A percentile compares a stretch with the other conserved stretches of the same genome.
Conservation (phyloP, 2,888 invertebrate genomes). For the Fragum whitleyi region DNA sequence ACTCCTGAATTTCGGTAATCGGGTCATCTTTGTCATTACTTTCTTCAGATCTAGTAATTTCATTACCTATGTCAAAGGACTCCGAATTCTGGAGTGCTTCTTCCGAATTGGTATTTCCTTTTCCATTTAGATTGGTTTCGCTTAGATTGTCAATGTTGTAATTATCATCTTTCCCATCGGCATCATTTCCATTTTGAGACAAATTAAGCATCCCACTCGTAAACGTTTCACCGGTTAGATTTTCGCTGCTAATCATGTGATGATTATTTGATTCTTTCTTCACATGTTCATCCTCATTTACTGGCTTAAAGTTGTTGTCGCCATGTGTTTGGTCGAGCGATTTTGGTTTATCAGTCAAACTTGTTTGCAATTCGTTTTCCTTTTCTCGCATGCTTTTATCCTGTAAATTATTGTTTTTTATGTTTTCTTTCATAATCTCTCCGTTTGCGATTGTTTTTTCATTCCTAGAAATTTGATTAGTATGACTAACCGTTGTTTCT, state of each 20-base stretch:
- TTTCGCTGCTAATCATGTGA: background rate
- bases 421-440: background rate
- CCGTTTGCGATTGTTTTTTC: background rate
- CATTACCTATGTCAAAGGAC: background rate
- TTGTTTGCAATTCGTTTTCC: background rate
- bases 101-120: background rate
- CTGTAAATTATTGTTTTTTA: background rate
- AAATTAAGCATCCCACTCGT: background rate
- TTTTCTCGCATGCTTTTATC: background rate
- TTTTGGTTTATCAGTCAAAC: background rate
- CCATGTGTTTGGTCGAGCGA: background rate
- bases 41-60: background rate
- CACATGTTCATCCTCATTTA: background rate
- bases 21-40: background rate
- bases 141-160: too few species aligned
- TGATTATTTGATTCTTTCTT: background rate
- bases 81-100: background rate
- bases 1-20: slow-evolving; percentile 21
- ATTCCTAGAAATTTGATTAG: background rate
- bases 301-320: background rate
- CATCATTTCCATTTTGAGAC: too few species aligned
- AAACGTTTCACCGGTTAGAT: background rate
- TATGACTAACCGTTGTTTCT: background rate
- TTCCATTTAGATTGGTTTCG: too few species aligned
- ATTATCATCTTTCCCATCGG: too few species aligned